phyloP scores from a whole-genome alignment of 1,140 invertebrate species.

The Orchesella cincta region DNA sequence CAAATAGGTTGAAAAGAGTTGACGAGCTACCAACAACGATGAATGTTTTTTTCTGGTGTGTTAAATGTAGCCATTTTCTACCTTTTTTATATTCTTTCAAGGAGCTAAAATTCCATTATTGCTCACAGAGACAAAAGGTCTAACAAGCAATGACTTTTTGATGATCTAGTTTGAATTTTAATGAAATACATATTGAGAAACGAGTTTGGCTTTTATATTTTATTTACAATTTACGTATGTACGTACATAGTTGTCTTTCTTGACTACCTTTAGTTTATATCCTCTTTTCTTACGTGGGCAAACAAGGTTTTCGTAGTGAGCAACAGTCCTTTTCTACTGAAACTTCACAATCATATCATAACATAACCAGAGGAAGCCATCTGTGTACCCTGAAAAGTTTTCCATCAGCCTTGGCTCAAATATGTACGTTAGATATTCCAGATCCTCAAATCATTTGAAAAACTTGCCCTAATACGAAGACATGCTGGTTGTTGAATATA shows the following conservation, averaged over 20 bases:
- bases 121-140: constrained; percentile 21
- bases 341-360: background rate
- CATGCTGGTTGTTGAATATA: too few relatives aligned
- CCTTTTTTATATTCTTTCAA: background rate
- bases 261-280: background rate
- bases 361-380: constrained; percentile 4
- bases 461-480: too few relatives aligned
- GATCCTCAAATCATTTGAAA: too few relatives aligned
- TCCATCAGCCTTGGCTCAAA: too few relatives aligned
- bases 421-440: too few relatives aligned
- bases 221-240: too few relatives aligned
- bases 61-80: background rate
- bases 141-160: constrained; percentile 30
- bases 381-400: too few relatives aligned
- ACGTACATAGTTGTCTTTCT: background rate
- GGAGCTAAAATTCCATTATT: background rate
- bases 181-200: constrained; percentile 24
- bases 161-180: constrained; percentile 29
- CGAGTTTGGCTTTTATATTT: background rate
- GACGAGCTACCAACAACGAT: background rate
- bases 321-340: background rate
- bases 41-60: background rate
- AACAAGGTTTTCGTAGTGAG: background rate
- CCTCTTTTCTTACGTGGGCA: background rate
- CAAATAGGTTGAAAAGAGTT: constrained; percentile 1